Conservation (phyloP, 2,888 invertebrate species). For the Aphidius colemani region DNA sequence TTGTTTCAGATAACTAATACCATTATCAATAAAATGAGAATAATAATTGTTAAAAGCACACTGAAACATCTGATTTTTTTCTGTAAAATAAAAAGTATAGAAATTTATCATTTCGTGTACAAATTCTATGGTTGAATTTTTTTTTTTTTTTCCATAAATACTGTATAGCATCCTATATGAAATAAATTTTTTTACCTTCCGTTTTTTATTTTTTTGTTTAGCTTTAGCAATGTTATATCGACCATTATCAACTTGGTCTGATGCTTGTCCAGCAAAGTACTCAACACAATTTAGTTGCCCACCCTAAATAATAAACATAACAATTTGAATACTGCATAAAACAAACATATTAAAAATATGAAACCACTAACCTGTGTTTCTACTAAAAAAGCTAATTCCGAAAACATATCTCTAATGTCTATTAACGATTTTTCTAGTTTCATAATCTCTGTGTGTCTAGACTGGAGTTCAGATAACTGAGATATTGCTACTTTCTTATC, state of each 20-base stretch:
- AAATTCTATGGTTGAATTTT: neutral
- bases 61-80: conserved; percentile 56
- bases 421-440: conserved; percentile 79
- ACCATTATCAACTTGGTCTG: conserved; percentile 66
- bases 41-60: conserved; percentile 44
- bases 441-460: conserved; percentile 79
- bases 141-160: no score
- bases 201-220: conserved; percentile 60
- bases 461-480: conserved; percentile 79
- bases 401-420: conserved; percentile 81
- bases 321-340: neutral
- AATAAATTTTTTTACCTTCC: conserved; percentile 61
- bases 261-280: conserved; percentile 69
- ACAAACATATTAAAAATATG: neutral
- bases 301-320: conserved; percentile 62
- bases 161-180: neutral
- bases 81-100: conserved; percentile 52
- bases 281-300: conserved; percentile 71
- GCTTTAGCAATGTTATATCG: conserved; percentile 64
- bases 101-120: neutral
- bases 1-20: conserved; percentile 42
- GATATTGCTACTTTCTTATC: conserved; percentile 78
- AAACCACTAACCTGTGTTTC: conserved; percentile 69
- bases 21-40: conserved; percentile 52
- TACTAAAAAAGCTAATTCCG: conserved; percentile 80